Evolutionary conservation across 1,140 invertebrate genomes (phyloP), one percentile per base, ranked within the genome.

Genomic region (Dreissena polymorpha): DNA sequence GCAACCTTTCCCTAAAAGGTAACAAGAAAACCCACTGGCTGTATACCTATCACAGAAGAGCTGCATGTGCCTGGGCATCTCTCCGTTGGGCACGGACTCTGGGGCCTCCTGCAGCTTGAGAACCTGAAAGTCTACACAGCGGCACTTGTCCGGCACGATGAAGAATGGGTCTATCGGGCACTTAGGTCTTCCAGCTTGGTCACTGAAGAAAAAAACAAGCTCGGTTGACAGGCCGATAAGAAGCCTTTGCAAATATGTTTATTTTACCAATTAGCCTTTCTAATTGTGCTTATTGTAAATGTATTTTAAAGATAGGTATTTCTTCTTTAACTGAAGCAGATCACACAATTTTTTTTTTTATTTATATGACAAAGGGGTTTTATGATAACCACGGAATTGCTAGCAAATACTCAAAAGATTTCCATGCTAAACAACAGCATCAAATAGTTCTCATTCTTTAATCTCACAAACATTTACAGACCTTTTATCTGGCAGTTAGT

Each of bases 121-220:
- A 16, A 94, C 93, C 91, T 96, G 95, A 92, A 97, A 99, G 93
- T 99, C 99, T 7, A 99, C 97, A 93, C 99, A 99, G 86, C 96
- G 95, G 91, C 98, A 99, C 93, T 99, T 99, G 90, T 99, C 99
- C 29, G 99, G 98, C 51, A 96, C 96, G 84, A 99, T 99, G 91
- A 98, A 99, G 91, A 97, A 99, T 7, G 99, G 99, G 94, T 99
- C 99, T 27, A 99, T 90, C 2, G 99, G 98, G 93, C 99, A 99
- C 88, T 97, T 97, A 0, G 91, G 89, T 83, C 89, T 68, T 0
- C 92, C 92, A 84, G 96, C 96, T 94, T 98, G 97, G 91, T 98
- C 94, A 16, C 97, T 97, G 87, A n/a, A 84, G 87, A 80, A 86
- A 50, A 73, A 76, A 23, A 63, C 72, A 5, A 39, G 8, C 39